Evolutionary conservation across 2,113 vertebrate genomes (phyloP).

Genomic region (Ctenomys sociabilis): DNA sequence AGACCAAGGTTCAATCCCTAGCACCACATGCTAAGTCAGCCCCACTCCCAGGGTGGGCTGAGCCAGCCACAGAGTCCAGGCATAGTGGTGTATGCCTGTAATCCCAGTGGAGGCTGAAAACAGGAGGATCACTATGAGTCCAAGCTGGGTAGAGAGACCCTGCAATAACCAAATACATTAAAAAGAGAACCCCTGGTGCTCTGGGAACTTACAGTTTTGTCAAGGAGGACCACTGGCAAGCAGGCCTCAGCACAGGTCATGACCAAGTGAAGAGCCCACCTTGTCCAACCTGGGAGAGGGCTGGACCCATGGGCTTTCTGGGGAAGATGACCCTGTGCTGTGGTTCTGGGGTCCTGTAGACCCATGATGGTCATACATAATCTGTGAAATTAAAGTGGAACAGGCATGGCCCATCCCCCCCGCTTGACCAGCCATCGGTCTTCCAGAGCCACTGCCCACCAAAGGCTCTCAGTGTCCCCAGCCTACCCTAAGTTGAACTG

Average conservation of each 20-base stretch:
- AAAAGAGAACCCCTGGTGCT: not conserved
- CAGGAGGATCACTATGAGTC: too few species aligned
- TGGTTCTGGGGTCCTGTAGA: not conserved
- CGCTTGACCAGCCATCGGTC: not conserved
- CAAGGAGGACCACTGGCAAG: not conserved
- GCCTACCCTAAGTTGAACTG: fast-evolving
- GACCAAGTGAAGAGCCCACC: not conserved
- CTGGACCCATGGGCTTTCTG: not conserved
- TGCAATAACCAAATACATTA: not conserved
- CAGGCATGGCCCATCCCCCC: not conserved
- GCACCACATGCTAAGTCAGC: too few species aligned
- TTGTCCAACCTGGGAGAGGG: not conserved
- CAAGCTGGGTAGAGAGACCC: too few species aligned
- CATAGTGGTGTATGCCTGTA: too few species aligned
- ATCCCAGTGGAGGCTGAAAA: too few species aligned
- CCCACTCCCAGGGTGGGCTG: too few species aligned
- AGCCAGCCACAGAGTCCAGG: too few species aligned
- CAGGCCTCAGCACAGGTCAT: not conserved
- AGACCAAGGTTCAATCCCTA: too few species aligned
- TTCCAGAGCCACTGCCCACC: not conserved
- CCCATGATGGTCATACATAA: not conserved
- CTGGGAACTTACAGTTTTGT: not conserved
- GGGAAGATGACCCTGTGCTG: not conserved
- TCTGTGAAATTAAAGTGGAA: not conserved
- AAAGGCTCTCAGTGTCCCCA: not conserved